Conservation (phyloP, 2,888 invertebrate species). For the Oasisia sp. region DNA sequence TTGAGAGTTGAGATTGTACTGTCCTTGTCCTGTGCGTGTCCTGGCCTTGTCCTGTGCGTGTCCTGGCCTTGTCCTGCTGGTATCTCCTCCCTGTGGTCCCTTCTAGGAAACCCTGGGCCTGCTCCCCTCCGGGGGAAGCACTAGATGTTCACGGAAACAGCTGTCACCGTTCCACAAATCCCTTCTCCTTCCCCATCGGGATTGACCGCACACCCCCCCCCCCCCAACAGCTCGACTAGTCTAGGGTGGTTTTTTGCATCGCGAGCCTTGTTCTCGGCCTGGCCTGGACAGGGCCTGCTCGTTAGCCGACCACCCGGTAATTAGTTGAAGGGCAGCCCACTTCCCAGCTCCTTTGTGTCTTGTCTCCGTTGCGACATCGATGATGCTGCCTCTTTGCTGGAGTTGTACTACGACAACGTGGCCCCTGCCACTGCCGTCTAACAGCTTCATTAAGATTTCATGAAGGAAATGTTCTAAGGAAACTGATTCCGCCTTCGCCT, state of each 20-base stretch:
- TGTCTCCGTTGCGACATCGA: not conserved
- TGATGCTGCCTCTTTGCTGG: not conserved
- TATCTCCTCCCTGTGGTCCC: not conserved
- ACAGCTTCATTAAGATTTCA: slow-evolving; percentile 13
- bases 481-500: not conserved
- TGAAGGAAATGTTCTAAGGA: slow-evolving; percentile 13
- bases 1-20: not conserved
- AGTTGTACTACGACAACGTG: not conserved
- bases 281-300: not conserved
- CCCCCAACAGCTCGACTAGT: too few species aligned
- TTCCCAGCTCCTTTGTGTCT: not conserved
- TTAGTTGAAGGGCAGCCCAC: not conserved
- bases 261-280: not conserved
- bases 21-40: too few species aligned
- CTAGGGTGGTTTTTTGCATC: not conserved
- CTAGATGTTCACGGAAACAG: not conserved
- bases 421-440: not conserved
- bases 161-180: not conserved
- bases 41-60: not conserved
- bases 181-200: not conserved
- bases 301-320: not conserved
- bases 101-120: not conserved
- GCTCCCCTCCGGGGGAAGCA: not conserved
- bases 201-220: not conserved
- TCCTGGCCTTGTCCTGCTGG: not conserved